Evolutionary conservation across 1,140 invertebrate genomes (phyloP).

Genomic region (Neotoxoptera formosana): DNA sequence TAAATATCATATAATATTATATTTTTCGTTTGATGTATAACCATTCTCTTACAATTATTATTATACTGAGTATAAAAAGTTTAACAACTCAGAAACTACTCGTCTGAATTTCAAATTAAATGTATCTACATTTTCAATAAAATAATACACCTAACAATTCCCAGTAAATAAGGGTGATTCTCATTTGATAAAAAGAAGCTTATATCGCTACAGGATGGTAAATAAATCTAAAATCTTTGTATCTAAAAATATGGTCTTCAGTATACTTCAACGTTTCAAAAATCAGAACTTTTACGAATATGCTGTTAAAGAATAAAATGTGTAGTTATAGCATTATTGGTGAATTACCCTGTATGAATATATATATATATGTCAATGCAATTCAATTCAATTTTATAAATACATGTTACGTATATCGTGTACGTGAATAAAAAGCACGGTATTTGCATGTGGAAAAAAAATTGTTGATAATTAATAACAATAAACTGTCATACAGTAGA

Average conservation of each 20-base stretch:
- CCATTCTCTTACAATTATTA: neutral
- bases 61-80: neutral
- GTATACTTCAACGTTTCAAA: neutral
- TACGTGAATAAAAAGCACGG: neutral
- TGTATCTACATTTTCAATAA: neutral
- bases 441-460: slow-evolving; percentile 42
- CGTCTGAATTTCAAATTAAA: neutral
- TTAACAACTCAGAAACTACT: neutral
- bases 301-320: neutral
- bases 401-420: neutral
- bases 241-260: neutral
- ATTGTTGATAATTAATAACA: neutral
- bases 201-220: no score
- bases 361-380: neutral
- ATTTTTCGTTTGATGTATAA: neutral
- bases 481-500: neutral
- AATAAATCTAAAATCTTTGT: neutral
- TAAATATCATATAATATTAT: neutral
- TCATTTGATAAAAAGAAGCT: neutral
- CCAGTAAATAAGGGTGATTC: neutral
- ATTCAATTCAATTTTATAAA: neutral
- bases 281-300: neutral
- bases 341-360: neutral
- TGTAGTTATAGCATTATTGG: neutral
- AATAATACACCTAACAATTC: neutral